These are phyloP conservation scores for Drosophila saltans DNA, from an alignment of 1,140 invertebrate genomes.

Conservation along the genomic window DNA sequence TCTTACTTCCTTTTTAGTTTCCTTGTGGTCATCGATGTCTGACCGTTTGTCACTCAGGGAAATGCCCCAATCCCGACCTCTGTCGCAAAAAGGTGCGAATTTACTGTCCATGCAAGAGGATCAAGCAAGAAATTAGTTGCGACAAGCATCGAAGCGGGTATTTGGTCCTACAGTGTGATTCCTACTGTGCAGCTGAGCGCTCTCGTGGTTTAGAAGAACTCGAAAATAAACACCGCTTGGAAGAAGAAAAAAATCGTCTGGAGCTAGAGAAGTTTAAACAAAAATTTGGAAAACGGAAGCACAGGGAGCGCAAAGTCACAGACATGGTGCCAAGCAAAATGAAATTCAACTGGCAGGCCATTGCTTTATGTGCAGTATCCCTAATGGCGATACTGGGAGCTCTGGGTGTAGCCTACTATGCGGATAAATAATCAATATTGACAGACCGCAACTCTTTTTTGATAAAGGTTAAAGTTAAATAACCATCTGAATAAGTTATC, in stretches of 20 bases:
- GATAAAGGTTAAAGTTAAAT: too few species aligned
- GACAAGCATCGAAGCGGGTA: slow-evolving; percentile 85
- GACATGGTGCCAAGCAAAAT: slow-evolving; percentile 47
- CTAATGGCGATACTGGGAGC: slow-evolving; percentile 51
- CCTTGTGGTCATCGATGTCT: slow-evolving; percentile 91
- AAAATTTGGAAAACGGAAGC: slow-evolving; percentile 87
- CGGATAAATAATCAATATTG: slow-evolving; percentile 39
- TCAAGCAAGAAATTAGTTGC: slow-evolving; percentile 90
- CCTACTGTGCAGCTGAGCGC: slow-evolving; percentile 85
- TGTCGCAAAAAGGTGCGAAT: slow-evolving; percentile 93
- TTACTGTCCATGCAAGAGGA: slow-evolving; percentile 88
- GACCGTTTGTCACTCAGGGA: slow-evolving; percentile 90
- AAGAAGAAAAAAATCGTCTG: slow-evolving; percentile 87
- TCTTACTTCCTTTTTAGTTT: slow-evolving; percentile 84
- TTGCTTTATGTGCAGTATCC: slow-evolving; percentile 46
- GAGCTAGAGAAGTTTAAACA: slow-evolving; percentile 90
- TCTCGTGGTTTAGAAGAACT: slow-evolving; percentile 84
- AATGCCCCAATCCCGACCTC: slow-evolving; percentile 87
- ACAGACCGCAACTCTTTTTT: not conserved
- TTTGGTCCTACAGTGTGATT: slow-evolving; percentile 86
- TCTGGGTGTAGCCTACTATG: slow-evolving; percentile 68
- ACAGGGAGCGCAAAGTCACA: slow-evolving; percentile 81
- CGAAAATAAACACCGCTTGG: slow-evolving; percentile 85
- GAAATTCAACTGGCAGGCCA: slow-evolving; percentile 61
- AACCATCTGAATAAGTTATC: too few species aligned